These are phyloP conservation scores for Oncorhynchus masou DNA, from an alignment of 2,113 vertebrate genomes.

Conservation along the genomic window DNA sequence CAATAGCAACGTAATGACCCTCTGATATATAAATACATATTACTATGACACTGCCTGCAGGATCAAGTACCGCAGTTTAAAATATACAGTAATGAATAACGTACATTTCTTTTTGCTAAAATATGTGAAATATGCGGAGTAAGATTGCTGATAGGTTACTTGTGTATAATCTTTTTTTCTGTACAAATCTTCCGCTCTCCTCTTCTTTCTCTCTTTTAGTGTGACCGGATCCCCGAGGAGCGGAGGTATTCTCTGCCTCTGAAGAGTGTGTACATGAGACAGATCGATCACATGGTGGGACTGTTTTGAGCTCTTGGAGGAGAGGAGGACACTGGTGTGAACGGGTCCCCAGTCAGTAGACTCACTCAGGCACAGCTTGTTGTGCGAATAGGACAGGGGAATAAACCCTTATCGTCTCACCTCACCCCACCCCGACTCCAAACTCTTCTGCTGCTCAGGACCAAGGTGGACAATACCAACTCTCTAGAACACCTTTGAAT, in stretches of 20 bases:
- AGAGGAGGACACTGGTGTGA: neutral
- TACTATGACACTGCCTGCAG: too few relatives aligned
- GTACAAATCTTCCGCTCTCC: neutral
- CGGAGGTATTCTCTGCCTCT: constrained; percentile 86
- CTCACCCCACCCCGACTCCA: neutral
- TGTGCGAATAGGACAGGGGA: constrained; percentile 2
- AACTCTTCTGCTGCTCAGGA: constrained; percentile 25
- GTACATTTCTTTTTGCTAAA: too few relatives aligned
- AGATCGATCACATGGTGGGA: constrained; percentile 98
- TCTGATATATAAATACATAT: too few relatives aligned
- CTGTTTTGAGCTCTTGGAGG: constrained; percentile 75
- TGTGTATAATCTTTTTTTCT: too few relatives aligned
- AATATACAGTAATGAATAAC: too few relatives aligned
- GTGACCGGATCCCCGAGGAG: constrained; percentile 89
- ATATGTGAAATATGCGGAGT: too few relatives aligned
- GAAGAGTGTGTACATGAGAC: constrained; percentile 97
- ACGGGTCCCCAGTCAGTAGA: neutral
- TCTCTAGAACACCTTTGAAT: constrained; percentile 30
- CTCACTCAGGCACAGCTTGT: neutral
- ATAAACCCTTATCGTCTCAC: neutral
- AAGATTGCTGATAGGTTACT: too few relatives aligned
- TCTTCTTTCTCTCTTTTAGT: constrained; percentile 62
- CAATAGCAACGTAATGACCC: constrained; percentile 83
- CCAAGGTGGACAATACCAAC: constrained; percentile 13
- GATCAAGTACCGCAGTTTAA: too few relatives aligned